Base-by-base conservation (phyloP, 2,888 invertebrate genomes). In the Exephanes ischioxanthus region DNA sequence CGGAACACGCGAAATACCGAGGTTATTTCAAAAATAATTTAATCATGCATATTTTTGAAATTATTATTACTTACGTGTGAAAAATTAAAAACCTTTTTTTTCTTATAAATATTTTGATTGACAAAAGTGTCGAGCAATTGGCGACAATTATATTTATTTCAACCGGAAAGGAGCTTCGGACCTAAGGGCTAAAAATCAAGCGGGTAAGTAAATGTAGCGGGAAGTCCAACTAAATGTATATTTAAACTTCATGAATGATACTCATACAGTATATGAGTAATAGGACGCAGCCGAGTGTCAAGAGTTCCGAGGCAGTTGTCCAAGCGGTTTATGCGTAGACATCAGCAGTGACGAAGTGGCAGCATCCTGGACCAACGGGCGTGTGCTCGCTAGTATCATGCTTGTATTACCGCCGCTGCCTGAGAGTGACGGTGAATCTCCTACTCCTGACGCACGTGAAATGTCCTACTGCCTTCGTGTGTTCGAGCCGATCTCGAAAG, bases 361-460 rank as follows among this genome's bases (percentile, higher is more conserved):
- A 61, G 78, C 78, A 71, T 85, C 81, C 77, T 70, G 84, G 81
- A 81, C 63, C 75, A 79, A 75, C 78, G 75, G 48, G 73, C 51
- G 9, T 9, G 51, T 45, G 79, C 68, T 70, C 68, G 71, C 67
- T 53, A 55, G 70, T 73, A 66, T 67, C 63, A 67, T 58, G 26
- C 55, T 86, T 86, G 89, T 87, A 41, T 41, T 41, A 41, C 86
- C 63, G 86, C 82, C 86, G 85, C 84, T 83, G 87, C 83, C 86
- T 84, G 86, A 84, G 87, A 82, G 85, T 91, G 90, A 91, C 91
- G 90, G 91, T 90, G 87, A 87, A 89, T 89, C 84, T 81, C 68
- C 81, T 79, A 81, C 86, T 85, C 72, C 75, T 84, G 80, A 75
- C 66, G 61, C 84, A 86, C 83, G 88, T 88, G 83, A 89, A 90